Evolutionary conservation across 2,888 invertebrate species (phyloP), one percentile per base, ranked within the genome.

Genomic region (Ryuthela nishihirai): DNA sequence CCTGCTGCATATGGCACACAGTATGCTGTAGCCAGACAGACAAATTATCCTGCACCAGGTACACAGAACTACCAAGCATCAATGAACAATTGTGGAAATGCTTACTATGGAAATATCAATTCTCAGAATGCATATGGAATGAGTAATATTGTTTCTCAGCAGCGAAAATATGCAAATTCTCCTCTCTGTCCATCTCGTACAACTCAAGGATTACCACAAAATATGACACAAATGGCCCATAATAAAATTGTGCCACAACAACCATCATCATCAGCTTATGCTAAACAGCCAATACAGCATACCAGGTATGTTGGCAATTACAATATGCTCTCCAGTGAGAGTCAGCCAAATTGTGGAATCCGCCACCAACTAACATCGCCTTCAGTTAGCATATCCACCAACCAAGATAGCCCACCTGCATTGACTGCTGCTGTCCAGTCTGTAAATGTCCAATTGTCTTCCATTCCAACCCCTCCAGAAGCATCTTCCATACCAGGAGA

Each of bases 391-490:
- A 29, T 38, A 18, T 46, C 48, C 25, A 23, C 50, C 36, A 15
- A 38, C 9, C 56, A 49, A 36, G 56, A 56, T 24, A 45, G 18
- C 41, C 5, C 44, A 44, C 46, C 50, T n/a, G 38, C 47, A 23
- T 46, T 42, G 15, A 36, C 46, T 15, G 32, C 29, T 24, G 41
- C 50, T 9, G 34, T 45, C n/a, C 36, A 29, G 32, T 41, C 49
- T 41, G 15, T 41, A 36, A 56, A 45, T 41, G 44, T 44, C 10
- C 56, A 56, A 26, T 43, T 59, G 17, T 59, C 59, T 34, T 59
- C 59, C n/a, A 59, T 59, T 29, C 59, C 59, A 21, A 59, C 59
- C 23, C 59, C 59, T 17, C 59, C 59, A 46, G 59, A 59, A 48
- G 53, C 59, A 17, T 53, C 59, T 25, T 49, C 49, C 12, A 26